Conservation (phyloP, 2,888 invertebrate genomes). For the Carabus problematicus region DNA sequence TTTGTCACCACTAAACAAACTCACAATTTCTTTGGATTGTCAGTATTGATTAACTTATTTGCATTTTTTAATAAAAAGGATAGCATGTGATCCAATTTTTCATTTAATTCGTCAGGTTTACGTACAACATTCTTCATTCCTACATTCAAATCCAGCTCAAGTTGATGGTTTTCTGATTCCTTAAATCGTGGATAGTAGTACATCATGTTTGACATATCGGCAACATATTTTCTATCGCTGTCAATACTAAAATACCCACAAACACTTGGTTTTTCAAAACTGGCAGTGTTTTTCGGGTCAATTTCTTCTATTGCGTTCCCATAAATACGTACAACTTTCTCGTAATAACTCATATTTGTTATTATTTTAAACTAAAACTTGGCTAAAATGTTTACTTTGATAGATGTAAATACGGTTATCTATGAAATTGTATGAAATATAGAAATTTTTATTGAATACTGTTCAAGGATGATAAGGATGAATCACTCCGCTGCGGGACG, state of each 20-base stretch:
- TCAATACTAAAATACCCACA: slow-evolving; percentile 30
- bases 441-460: too few relatives aligned
- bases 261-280: slow-evolving; percentile 28
- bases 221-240: slow-evolving; percentile 22
- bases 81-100: slow-evolving; percentile 30
- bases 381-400: too few relatives aligned
- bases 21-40: slow-evolving; percentile 3
- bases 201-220: slow-evolving; percentile 15
- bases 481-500: too few relatives aligned
- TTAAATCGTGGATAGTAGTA: slow-evolving; percentile 28
- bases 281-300: slow-evolving; percentile 11
- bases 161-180: not conserved
- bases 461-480: too few relatives aligned
- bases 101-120: slow-evolving; percentile 26
- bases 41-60: slow-evolving; percentile 9
- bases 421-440: too few relatives aligned
- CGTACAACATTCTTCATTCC: slow-evolving; percentile 23
- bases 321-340: slow-evolving; percentile 23
- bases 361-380: too few relatives aligned
- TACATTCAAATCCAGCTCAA: slow-evolving; percentile 25
- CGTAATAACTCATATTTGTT: slow-evolving; percentile 8
- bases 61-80: slow-evolving; percentile 16
- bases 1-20: too few relatives aligned
- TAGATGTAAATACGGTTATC: too few relatives aligned
- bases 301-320: slow-evolving; percentile 20